Evolutionary conservation across 2,113 vertebrate species (phyloP).

Genomic region (Crotalus tigris): DNA sequence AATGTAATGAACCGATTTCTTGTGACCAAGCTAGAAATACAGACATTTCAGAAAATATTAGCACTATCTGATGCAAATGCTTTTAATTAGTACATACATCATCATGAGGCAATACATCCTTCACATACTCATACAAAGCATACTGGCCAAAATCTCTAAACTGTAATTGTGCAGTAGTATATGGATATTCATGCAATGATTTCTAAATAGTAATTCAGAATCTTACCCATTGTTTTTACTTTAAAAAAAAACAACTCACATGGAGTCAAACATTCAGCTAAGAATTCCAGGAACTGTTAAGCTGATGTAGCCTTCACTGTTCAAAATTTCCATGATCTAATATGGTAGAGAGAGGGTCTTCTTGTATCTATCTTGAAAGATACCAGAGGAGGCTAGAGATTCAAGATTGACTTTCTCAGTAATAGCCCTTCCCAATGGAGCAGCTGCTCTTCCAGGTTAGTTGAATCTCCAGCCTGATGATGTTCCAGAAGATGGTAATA

Average conservation of each 20-base stretch:
- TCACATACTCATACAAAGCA: not conserved
- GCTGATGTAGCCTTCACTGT: not conserved
- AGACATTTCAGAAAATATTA: not conserved
- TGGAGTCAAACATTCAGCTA: not conserved
- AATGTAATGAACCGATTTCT: constrained; percentile 26
- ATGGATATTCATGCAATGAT: not conserved
- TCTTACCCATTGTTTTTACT: not conserved
- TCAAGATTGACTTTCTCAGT: not conserved
- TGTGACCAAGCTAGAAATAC: not conserved
- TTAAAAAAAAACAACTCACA: not conserved
- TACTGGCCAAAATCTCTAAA: not conserved
- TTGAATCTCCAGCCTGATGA: not conserved
- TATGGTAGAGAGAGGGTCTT: not conserved
- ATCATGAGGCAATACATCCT: not conserved
- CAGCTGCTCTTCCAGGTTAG: not conserved
- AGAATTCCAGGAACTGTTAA: not conserved
- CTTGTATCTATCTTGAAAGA: not conserved
- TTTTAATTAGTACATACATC: not conserved
- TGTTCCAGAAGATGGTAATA: not conserved
- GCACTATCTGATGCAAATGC: not conserved
- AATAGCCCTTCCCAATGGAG: not conserved
- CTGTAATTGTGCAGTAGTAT: not conserved
- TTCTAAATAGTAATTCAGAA: not conserved
- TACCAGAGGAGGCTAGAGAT: not conserved
- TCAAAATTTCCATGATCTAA: not conserved